Percentiles rank a stretch among this genome's conserved stretches.
These are phyloP conservation scores for Schizotus pectinicornis DNA, from an alignment of 2,888 invertebrate genomes.

Conservation along the genomic window DNA sequence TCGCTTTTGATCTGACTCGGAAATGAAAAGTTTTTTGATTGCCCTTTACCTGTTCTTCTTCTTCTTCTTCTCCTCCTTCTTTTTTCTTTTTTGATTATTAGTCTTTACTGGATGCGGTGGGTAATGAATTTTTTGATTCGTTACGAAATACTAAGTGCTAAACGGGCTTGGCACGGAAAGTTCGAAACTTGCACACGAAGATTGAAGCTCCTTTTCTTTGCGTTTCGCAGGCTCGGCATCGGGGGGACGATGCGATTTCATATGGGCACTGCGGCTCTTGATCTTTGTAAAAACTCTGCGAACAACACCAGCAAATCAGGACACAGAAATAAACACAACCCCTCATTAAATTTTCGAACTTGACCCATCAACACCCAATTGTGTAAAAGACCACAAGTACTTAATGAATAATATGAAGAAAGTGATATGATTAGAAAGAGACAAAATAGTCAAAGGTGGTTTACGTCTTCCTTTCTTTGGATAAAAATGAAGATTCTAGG, in stretches of 20 bases:
- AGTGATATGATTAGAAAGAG: too few relatives aligned
- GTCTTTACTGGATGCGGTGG: slow-evolving; percentile 25
- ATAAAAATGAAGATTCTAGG: too few relatives aligned
- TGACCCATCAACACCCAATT: too few relatives aligned
- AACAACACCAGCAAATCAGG: slow-evolving; percentile 3
- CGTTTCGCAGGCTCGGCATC: slow-evolving; percentile 71
- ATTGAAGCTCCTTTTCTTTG: slow-evolving; percentile 37
- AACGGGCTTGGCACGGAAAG: slow-evolving; percentile 57
- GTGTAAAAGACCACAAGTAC: slow-evolving; percentile 31
- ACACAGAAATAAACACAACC: slow-evolving; percentile 16
- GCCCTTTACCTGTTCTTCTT: slow-evolving; percentile 49
- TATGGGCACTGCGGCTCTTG: slow-evolving; percentile 98
- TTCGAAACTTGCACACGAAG: slow-evolving; percentile 42
- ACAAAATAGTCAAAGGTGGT: too few relatives aligned
- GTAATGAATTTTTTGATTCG: slow-evolving; percentile 19
- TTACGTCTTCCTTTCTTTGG: too few relatives aligned
- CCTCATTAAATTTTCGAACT: background rate
- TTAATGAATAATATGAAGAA: too few relatives aligned
- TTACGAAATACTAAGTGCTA: slow-evolving; percentile 51
- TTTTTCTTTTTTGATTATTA: slow-evolving; percentile 33
- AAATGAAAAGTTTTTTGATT: slow-evolving; percentile 48
- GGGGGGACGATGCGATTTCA: slow-evolving; percentile 96
- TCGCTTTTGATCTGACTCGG: slow-evolving; percentile 49
- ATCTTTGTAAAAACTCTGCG: slow-evolving; percentile 96
- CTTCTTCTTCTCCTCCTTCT: slow-evolving; percentile 42